Percentiles rank a stretch among this genome's conserved stretches.
phyloP scores from a whole-genome alignment of 2,797 vertebrate species.

The Parauchenoglanis ngamensis region DNA sequence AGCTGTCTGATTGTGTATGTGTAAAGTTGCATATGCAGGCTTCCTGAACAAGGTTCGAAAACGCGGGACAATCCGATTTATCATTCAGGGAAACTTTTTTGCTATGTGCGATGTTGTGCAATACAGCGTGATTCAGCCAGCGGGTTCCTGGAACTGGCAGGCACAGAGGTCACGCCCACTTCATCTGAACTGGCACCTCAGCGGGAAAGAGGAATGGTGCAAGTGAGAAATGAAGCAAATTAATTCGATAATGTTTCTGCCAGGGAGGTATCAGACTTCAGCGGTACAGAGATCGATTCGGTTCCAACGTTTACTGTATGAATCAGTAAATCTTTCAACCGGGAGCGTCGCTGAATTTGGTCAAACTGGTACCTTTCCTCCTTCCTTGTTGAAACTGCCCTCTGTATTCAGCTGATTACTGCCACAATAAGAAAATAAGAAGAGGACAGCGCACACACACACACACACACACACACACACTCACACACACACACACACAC shows the following conservation, averaged over 20 bases:
- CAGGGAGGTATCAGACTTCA: neutral
- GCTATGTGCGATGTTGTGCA: neutral
- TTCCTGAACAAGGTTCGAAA: neutral
- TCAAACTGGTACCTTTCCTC: neutral
- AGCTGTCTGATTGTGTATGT: slow-evolving; percentile 10
- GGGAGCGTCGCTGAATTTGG: neutral
- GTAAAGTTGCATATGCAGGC: neutral
- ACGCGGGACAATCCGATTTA: too few relatives aligned
- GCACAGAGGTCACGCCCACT: neutral
- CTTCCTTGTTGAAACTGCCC: slow-evolving; percentile 1
- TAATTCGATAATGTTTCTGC: slow-evolving; percentile 5
- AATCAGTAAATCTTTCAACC: neutral
- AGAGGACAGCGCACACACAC: slow-evolving; percentile 7
- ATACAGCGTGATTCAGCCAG: slow-evolving; percentile 1
- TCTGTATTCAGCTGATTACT: slow-evolving; percentile 34
- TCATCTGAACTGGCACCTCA: slow-evolving; percentile 11
- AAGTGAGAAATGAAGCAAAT: slow-evolving; percentile 26
- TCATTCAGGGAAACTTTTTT: neutral
- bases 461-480: slow-evolving; percentile 11
- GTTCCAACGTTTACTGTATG: neutral
- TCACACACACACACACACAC: slow-evolving; percentile 25
- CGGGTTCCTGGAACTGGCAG: slow-evolving; percentile 6
- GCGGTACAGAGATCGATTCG: neutral
- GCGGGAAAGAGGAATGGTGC: slow-evolving; percentile 7
- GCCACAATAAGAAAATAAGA: slow-evolving; percentile 9